phyloP scores from a whole-genome alignment of 2,888 invertebrate genomes.

The Hedychridium roseum region DNA sequence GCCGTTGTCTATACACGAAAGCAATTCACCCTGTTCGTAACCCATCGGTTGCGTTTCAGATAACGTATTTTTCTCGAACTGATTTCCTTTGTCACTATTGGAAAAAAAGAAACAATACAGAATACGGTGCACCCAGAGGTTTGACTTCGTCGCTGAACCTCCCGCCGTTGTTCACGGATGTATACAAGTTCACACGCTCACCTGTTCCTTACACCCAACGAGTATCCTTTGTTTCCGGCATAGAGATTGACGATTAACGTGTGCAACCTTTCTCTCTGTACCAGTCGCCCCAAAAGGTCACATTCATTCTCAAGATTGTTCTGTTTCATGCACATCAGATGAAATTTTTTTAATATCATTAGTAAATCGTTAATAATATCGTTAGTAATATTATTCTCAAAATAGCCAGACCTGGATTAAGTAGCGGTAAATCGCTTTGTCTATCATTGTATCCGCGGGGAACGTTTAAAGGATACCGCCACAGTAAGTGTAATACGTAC shows the following conservation, averaged over 20 bases:
- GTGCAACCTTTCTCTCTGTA: slow-evolving; percentile 85
- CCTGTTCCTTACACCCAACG: slow-evolving; percentile 73
- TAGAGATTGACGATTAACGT: slow-evolving; percentile 91
- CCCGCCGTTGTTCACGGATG: background rate
- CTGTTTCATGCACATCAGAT: no score
- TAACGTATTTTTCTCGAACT: slow-evolving; percentile 72
- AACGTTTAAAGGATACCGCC: no score
- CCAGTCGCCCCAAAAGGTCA: slow-evolving; percentile 81
- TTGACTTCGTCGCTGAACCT: no score
- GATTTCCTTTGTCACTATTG: slow-evolving; percentile 59
- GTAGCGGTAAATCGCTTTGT: no score
- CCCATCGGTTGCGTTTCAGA: slow-evolving; percentile 81
- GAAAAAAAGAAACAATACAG: slow-evolving; percentile 17
- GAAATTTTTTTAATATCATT: no score
- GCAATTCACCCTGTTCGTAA: slow-evolving; percentile 87
- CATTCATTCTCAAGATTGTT: slow-evolving; percentile 62
- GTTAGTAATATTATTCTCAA: no score
- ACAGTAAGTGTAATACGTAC: slow-evolving; percentile 39
- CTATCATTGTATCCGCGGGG: no score
- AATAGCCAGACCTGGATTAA: no score
- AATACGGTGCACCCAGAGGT: no score
- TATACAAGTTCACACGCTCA: slow-evolving; percentile 47
- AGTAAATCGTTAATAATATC: no score
- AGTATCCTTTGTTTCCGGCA: slow-evolving; percentile 92
- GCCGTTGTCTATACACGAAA: slow-evolving; percentile 89